A percentile compares a stretch with the other conserved stretches of the same genome.
Conservation (phyloP, 2,888 invertebrate species). For the Glaucopsyche alexis region DNA sequence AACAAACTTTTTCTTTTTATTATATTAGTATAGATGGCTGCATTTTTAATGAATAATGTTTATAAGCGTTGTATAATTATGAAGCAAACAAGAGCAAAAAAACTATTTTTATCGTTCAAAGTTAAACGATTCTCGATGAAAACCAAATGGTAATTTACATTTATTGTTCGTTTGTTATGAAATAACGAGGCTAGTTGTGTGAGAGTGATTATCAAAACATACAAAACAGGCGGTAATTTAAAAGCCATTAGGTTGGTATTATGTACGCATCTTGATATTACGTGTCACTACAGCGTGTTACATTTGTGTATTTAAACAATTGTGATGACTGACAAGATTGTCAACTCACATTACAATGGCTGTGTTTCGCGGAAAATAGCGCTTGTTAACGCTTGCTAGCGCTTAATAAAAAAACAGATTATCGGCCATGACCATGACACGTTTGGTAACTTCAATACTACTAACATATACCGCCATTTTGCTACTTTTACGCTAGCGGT, state of each 20-base stretch:
- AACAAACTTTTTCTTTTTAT: too few relatives aligned
- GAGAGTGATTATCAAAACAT: conserved; percentile 5
- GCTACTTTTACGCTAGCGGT: too few relatives aligned
- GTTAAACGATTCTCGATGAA: background rate
- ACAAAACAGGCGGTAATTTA: conserved; percentile 22
- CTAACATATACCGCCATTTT: too few relatives aligned
- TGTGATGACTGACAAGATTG: background rate
- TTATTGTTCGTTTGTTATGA: background rate
- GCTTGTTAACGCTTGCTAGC: too few relatives aligned
- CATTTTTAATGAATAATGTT: too few relatives aligned
- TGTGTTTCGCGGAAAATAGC: too few relatives aligned
- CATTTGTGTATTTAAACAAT: background rate
- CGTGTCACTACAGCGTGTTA: background rate
- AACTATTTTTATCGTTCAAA: background rate
- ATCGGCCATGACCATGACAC: too few relatives aligned
- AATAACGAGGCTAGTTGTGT: conserved; percentile 1
- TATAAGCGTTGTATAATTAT: too few relatives aligned
- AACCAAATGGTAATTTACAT: background rate
- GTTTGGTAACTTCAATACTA: too few relatives aligned
- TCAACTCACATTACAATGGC: background rate
- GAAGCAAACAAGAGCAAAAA: background rate
- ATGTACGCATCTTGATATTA: conserved; percentile 1
- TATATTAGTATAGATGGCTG: too few relatives aligned
- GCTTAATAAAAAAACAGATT: too few relatives aligned
- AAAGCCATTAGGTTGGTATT: conserved; percentile 18